Base-by-base conservation (phyloP, 2,888 invertebrate genomes). In the Callyntrura sp. region DNA sequence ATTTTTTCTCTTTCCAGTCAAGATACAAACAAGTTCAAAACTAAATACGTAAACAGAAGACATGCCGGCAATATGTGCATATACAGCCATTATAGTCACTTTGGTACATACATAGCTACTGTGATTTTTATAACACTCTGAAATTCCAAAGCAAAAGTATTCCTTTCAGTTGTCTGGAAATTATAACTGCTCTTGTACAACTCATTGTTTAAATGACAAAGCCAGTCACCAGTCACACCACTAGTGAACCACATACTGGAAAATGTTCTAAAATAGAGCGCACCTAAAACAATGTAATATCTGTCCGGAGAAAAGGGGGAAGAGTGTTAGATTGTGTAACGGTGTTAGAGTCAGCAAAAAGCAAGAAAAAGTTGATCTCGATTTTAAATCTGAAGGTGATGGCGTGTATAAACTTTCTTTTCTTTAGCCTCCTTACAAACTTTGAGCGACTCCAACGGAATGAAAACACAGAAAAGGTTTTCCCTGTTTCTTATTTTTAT, bases 401-500 rank as follows among this genome's bases (percentile, higher is more conserved):
- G 70, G 45, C 14, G 43, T 48, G 23, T 62, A 4, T 25, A 5
- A 6, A 51, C 48, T 51, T 51, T 76, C 45, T 73, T 6, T 20
- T 45, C 20, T 20, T 25, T 0, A 5, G n/a, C 70, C 17, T 9
- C 70, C 43, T 70, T 8, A 43, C 35, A 70, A 73, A 73, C 73
- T 73, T 73, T 45, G 20, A 48, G 48, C 5, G 55, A 57, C 12
- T 57, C 6, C 8, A 55, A 17, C 17, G n/a, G 35, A 78, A 78
- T 78, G 8, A 55, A 78, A 78, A 78, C 57, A 78, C 28, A 17
- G 57, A 57, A 78, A 78, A 78, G 55, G 78, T 78, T 78, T 78
- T 60, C 35, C 60, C 60, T 79, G 57, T 79, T 60, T 79, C 79
- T 79, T 43, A 5, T 79, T 79, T 70, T 79, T 79, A 60, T 60